These are phyloP conservation scores for Ciconia nigra DNA, from an alignment of 2,797 vertebrate species.

Conservation along the genomic window DNA sequence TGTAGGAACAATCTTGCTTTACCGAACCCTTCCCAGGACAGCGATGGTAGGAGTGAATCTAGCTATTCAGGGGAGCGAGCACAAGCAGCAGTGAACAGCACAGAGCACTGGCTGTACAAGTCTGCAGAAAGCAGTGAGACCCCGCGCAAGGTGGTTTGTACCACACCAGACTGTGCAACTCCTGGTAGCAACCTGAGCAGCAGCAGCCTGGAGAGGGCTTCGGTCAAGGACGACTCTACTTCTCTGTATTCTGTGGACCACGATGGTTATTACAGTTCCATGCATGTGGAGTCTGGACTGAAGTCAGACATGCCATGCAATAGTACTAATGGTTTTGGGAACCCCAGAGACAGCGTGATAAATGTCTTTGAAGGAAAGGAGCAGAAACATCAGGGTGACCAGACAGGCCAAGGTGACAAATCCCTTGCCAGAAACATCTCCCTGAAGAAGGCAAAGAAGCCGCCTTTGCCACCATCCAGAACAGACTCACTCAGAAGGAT, in stretches of 20 bases:
- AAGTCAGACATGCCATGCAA: slow-evolving; percentile 74
- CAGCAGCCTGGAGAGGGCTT: slow-evolving; percentile 83
- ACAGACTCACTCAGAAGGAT: slow-evolving; percentile 92
- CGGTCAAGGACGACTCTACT: slow-evolving; percentile 80
- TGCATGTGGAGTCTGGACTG: slow-evolving; percentile 81
- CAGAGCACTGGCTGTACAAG: slow-evolving; percentile 84
- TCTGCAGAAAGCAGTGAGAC: slow-evolving; percentile 74
- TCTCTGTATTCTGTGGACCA: slow-evolving; percentile 90
- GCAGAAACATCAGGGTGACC: slow-evolving; percentile 75
- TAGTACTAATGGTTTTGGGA: slow-evolving; percentile 76
- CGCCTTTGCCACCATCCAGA: slow-evolving; percentile 89
- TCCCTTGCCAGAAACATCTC: slow-evolving; percentile 90
- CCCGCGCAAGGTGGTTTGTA: slow-evolving; percentile 62
- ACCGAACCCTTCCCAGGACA: slow-evolving; percentile 53
- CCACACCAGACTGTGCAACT: slow-evolving; percentile 84
- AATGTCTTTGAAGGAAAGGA: slow-evolving; percentile 83
- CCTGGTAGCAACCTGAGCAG: slow-evolving; percentile 86
- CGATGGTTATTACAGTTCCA: slow-evolving; percentile 84
- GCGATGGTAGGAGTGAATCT: slow-evolving; percentile 78
- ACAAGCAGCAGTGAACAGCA: slow-evolving; percentile 54
- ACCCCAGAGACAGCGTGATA: slow-evolving; percentile 83
- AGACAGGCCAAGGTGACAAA: slow-evolving; percentile 78
- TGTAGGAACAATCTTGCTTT: slow-evolving; percentile 45
- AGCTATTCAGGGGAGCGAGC: slow-evolving; percentile 78
- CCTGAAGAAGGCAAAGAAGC: slow-evolving; percentile 92